These are phyloP conservation scores for Drosophila formosana DNA, from an alignment of 2,888 invertebrate species.

Conservation along the genomic window DNA sequence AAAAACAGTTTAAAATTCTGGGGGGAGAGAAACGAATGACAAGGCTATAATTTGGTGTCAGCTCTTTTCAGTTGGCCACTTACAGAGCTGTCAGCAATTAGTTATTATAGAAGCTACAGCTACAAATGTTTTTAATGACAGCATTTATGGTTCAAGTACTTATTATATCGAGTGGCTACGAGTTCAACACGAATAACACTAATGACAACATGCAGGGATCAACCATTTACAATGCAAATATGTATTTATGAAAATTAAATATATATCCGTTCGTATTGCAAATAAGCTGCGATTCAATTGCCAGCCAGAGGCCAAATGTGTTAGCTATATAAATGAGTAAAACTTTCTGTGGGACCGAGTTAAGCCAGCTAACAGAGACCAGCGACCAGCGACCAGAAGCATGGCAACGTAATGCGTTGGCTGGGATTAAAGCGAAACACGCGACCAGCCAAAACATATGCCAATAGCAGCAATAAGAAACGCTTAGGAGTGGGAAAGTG, in stretches of 20 bases:
- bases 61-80: neutral
- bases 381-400: conserved; percentile 10
- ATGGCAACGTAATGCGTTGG: conserved; percentile 65
- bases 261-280: conserved; percentile 31
- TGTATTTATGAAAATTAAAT: conserved; percentile 40
- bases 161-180: conserved; percentile 11
- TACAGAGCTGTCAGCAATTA: neutral
- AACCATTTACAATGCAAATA: conserved; percentile 31
- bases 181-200: conserved; percentile 24
- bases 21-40: neutral
- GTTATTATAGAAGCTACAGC: neutral
- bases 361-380: conserved; percentile 36
- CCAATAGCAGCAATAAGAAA: conserved; percentile 49
- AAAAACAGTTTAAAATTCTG: neutral
- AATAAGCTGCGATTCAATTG: conserved; percentile 51
- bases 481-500: neutral
- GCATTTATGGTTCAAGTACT: conserved; percentile 32
- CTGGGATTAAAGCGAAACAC: conserved; percentile 63
- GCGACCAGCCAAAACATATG: conserved; percentile 60
- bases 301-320: conserved; percentile 30
- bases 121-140: conserved; percentile 12
- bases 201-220: conserved; percentile 32
- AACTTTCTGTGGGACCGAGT: conserved; percentile 41
- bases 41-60: neutral
- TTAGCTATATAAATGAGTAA: conserved; percentile 59